Percentiles rank a stretch among this genome's conserved stretches.
Conservation (phyloP, 2,113 vertebrate species). For the Gasterosteus aculeatus region DNA sequence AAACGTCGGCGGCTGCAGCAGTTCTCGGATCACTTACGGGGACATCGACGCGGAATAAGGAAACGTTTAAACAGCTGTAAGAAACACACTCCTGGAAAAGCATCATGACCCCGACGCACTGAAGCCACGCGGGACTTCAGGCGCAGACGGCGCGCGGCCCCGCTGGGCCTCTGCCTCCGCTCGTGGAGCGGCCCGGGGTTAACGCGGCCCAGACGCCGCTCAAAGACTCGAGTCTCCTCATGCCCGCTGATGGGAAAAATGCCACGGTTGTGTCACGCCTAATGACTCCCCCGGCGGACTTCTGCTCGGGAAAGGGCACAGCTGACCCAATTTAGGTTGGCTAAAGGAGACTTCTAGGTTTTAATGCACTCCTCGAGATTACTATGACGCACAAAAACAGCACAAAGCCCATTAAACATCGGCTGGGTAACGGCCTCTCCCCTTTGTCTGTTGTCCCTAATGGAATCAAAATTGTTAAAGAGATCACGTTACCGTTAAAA, state of each 20-base stretch:
- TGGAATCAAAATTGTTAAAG: not conserved
- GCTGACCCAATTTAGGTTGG: not conserved
- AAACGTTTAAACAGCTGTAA: not conserved
- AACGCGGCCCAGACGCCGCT: not conserved
- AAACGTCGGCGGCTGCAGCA: not conserved
- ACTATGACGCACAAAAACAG: not conserved
- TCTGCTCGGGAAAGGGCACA: not conserved
- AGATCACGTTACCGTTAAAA: not conserved
- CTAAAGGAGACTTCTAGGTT: not conserved
- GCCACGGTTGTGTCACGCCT: not conserved
- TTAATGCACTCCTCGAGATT: not conserved
- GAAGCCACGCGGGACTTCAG: no score
- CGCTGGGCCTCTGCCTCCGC: no score
- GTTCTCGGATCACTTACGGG: not conserved
- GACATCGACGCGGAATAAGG: not conserved
- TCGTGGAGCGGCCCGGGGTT: no score
- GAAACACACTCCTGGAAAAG: not conserved
- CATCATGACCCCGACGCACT: not conserved
- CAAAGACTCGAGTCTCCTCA: not conserved
- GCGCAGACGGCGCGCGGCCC: no score
- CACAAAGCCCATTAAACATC: not conserved
- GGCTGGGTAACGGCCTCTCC: no score
- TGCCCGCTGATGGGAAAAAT: constrained; percentile 2
- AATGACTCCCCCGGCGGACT: not conserved
- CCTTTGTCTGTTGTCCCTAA: not conserved